Percentiles rank a stretch among this genome's conserved stretches.
phyloP scores from a whole-genome alignment of 2,113 vertebrate species.

The Progne subis region DNA sequence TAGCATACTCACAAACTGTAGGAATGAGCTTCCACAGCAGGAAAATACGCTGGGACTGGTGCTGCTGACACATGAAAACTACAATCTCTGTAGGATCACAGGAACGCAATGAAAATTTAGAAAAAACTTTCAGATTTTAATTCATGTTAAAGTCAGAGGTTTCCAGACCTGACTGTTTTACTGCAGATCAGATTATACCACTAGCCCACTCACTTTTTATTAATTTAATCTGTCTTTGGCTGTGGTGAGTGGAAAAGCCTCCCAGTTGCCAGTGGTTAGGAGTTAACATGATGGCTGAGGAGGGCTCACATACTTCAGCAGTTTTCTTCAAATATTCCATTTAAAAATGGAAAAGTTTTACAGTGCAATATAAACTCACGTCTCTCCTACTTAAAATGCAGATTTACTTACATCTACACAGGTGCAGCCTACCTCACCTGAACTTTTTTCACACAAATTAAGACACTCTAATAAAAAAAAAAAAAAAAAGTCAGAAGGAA shows the following conservation, averaged over 20 bases:
- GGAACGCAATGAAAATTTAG: constrained; percentile 6
- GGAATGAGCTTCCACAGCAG: neutral
- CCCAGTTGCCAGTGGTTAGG: neutral
- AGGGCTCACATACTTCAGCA: neutral
- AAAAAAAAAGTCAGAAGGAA: neutral
- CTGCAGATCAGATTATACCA: constrained; percentile 27
- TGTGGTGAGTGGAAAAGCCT: constrained; percentile 44
- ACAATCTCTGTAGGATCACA: neutral
- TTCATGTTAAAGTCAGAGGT: constrained; percentile 6
- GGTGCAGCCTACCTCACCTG: neutral
- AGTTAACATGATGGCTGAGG: neutral
- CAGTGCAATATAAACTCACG: neutral
- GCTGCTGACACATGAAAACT: constrained; percentile 8
- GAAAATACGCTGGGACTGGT: neutral
- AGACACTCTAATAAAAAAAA: neutral
- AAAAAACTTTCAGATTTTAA: constrained; percentile 41
- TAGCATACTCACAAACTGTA: neutral
- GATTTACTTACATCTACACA: neutral
- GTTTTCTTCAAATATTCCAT: neutral
- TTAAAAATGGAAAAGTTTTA: constrained; percentile 1
- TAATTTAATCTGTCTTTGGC: constrained; percentile 46
- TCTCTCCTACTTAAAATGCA: neutral
- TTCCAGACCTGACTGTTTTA: constrained; percentile 31
- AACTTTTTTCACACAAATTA: neutral
- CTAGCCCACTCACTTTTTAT: constrained; percentile 46